These are phyloP conservation scores for Brachionus rubens DNA, from an alignment of 1,140 invertebrate species.

Conservation along the genomic window DNA sequence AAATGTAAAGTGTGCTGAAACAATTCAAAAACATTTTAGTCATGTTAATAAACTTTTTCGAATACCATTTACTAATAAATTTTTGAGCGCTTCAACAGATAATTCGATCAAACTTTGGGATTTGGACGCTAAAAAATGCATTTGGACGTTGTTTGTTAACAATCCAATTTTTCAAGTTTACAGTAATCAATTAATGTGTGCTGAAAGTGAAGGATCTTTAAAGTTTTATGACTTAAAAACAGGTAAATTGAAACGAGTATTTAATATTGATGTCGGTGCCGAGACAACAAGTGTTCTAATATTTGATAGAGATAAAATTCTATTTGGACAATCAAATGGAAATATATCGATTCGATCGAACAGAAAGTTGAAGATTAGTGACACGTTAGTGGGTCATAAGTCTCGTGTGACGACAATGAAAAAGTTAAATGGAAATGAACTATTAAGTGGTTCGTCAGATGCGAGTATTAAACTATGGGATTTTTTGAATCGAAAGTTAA, in stretches of 20 bases:
- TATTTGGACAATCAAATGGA: neutral
- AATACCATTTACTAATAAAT: neutral
- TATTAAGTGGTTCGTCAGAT: neutral
- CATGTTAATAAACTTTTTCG: neutral
- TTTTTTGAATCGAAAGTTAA: neutral
- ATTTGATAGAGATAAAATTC: neutral
- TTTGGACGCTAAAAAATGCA: neutral
- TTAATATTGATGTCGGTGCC: neutral
- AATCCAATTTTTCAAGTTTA: neutral
- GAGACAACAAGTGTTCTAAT: neutral
- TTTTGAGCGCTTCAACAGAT: neutral
- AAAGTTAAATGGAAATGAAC: neutral
- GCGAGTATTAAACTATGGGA: neutral
- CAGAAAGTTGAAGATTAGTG: neutral
- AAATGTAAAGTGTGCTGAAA: neutral
- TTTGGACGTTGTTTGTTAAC: neutral
- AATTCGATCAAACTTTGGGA: slow-evolving; percentile 21
- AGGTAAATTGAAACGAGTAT: neutral
- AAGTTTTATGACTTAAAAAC: neutral
- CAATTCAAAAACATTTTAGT: neutral
- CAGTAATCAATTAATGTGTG: neutral
- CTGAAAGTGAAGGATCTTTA: neutral
- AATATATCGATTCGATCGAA: neutral
- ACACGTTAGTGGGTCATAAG: neutral
- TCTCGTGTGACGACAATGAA: neutral